phyloP scores from a whole-genome alignment of 2,113 vertebrate genomes.

The Ginglymostoma cirratum region DNA sequence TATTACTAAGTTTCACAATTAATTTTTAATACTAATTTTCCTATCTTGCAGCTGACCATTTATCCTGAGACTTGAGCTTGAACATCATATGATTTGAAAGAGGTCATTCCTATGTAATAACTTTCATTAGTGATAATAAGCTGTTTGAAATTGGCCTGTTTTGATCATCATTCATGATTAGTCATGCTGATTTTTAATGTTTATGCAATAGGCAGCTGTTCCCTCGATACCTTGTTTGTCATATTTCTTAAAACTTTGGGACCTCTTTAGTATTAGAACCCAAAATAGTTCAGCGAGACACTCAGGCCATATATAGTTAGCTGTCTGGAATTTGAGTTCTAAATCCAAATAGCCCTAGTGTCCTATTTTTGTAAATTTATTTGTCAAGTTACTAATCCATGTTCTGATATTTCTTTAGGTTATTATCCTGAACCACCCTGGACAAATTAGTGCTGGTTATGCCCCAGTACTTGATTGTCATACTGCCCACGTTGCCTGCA shows the following conservation, averaged over 20 bases:
- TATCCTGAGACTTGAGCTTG: background rate
- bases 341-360: too few species aligned
- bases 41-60: too few species aligned
- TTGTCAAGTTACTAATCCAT: background rate
- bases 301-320: too few species aligned
- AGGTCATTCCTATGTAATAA: background rate
- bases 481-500: constrained; percentile 65
- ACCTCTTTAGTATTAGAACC: too few species aligned
- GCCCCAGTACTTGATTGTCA: constrained; percentile 67
- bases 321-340: too few species aligned
- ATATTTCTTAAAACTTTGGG: too few species aligned
- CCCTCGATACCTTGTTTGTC: background rate
- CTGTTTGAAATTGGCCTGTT: too few species aligned
- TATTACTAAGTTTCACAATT: background rate
- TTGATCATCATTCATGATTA: too few species aligned
- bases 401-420: constrained; percentile 49
- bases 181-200: constrained; percentile 45
- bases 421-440: constrained; percentile 69
- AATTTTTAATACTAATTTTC: background rate
- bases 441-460: constrained; percentile 61
- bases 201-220: background rate
- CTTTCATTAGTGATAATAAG: background rate
- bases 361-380: too few species aligned
- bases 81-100: background rate
- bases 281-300: background rate